A percentile compares a stretch with the other conserved stretches of the same genome.
Evolutionary conservation across 2,797 vertebrate species (phyloP).

Genomic region (Halcyon leucocephala): DNA sequence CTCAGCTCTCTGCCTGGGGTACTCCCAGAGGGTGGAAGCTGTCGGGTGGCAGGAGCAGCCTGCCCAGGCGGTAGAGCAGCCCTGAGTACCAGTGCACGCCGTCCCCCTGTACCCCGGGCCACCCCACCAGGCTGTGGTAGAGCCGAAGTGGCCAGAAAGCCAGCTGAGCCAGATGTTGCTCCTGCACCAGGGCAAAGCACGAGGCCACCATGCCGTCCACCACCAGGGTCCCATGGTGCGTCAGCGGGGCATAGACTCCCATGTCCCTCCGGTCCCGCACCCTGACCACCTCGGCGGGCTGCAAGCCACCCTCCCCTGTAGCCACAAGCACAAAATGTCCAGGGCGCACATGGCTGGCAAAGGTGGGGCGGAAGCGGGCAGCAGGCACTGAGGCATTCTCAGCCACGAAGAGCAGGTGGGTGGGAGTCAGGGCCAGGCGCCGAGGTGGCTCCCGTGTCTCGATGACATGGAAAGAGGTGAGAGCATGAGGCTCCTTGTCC

Average conservation of each 20-base stretch:
- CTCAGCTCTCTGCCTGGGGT: constrained; percentile 81
- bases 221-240: constrained; percentile 89
- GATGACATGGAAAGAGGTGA: constrained; percentile 86
- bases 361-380: constrained; percentile 81
- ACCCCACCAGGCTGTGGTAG: constrained; percentile 82
- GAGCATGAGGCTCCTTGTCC: constrained; percentile 83
- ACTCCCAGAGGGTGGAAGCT: constrained; percentile 89
- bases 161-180: constrained; percentile 89
- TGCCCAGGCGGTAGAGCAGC: constrained; percentile 88
- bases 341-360: constrained; percentile 87
- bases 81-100: constrained; percentile 94
- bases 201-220: constrained; percentile 91
- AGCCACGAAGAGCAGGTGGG: constrained; percentile 90
- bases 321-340: constrained; percentile 89
- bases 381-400: constrained; percentile 77
- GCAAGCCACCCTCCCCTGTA: constrained; percentile 29
- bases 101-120: constrained; percentile 69
- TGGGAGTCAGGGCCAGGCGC: constrained; percentile 87
- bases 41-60: constrained; percentile 82
- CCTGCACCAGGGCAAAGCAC: constrained; percentile 91
- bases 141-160: constrained; percentile 90
- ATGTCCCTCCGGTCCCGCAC: constrained; percentile 77
- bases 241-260: constrained; percentile 91
- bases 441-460: constrained; percentile 80
- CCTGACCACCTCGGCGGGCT: constrained; percentile 82